Evolutionary conservation across 2,113 vertebrate genomes (phyloP).

Genomic region (Apus apus): DNA sequence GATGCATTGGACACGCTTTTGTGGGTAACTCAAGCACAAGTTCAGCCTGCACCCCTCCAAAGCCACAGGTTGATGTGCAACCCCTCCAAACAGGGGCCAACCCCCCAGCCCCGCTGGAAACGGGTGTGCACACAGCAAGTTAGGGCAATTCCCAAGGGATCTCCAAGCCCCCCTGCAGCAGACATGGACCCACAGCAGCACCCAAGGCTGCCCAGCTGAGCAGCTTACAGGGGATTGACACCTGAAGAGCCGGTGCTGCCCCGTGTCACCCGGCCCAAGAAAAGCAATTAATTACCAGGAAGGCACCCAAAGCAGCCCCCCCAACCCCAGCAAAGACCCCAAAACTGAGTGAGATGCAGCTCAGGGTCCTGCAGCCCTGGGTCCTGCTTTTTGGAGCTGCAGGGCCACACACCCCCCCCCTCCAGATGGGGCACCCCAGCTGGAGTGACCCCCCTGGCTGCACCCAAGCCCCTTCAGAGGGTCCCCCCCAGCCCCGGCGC

Average conservation of each 20-base stretch:
- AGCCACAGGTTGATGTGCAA: rapidly evolving
- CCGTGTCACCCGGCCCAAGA: neutral
- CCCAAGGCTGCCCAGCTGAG: neutral
- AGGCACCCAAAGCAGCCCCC: neutral
- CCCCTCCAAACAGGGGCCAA: neutral
- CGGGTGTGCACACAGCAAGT: rapidly evolving
- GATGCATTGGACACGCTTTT: neutral
- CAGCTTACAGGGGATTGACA: neutral
- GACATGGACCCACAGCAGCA: neutral
- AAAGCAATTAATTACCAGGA: neutral
- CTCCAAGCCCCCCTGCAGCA: neutral
- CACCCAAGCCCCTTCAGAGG: neutral
- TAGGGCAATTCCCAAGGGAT: rapidly evolving
- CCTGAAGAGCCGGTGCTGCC: neutral
- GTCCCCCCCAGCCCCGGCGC: neutral
- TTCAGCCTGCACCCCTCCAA: neutral
- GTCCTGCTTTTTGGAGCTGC: neutral
- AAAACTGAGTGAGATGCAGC: rapidly evolving
- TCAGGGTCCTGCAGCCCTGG: neutral
- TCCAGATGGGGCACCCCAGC: neutral
- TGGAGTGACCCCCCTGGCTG: neutral
- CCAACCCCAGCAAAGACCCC: neutral
- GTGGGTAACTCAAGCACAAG: rapidly evolving
- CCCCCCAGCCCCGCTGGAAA: no score
- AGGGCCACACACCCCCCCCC: no score